Conservation (phyloP, 2,888 invertebrate genomes). For the Acrobasis repandana region DNA sequence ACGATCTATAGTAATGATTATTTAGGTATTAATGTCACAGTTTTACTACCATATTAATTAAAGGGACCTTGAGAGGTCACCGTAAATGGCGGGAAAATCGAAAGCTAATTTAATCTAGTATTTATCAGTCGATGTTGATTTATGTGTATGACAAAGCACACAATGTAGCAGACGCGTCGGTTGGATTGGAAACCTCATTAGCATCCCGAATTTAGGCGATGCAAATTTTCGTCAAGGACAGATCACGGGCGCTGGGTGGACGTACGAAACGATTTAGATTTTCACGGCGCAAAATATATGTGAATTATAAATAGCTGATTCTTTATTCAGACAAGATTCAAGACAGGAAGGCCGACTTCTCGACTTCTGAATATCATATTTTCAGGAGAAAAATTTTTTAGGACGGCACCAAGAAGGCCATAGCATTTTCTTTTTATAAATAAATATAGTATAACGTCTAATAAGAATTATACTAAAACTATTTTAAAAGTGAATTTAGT, state of each 20-base stretch:
- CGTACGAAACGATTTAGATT: neutral
- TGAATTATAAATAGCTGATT: neutral
- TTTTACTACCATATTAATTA: neutral
- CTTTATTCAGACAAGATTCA: too few species aligned
- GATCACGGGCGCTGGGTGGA: neutral
- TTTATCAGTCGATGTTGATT: neutral
- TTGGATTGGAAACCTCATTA: neutral
- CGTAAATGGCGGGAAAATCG: neutral
- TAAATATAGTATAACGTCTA: too few species aligned
- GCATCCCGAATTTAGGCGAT: conserved; percentile 18
- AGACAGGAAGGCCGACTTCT: too few species aligned
- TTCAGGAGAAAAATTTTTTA: too few species aligned
- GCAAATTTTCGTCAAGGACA: conserved; percentile 21
- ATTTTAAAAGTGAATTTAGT: too few species aligned
- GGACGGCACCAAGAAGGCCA: too few species aligned
- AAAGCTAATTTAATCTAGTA: neutral
- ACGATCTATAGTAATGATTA: neutral
- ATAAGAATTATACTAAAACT: too few species aligned
- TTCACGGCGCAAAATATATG: neutral
- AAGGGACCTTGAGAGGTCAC: neutral
- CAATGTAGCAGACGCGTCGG: neutral
- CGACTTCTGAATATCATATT: too few species aligned
- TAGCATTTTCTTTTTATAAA: too few species aligned
- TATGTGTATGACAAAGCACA: conserved; percentile 1
- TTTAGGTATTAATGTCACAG: neutral